Evolutionary conservation across 2,113 vertebrate species (phyloP).

Genomic region (Leptocoma aspasia): DNA sequence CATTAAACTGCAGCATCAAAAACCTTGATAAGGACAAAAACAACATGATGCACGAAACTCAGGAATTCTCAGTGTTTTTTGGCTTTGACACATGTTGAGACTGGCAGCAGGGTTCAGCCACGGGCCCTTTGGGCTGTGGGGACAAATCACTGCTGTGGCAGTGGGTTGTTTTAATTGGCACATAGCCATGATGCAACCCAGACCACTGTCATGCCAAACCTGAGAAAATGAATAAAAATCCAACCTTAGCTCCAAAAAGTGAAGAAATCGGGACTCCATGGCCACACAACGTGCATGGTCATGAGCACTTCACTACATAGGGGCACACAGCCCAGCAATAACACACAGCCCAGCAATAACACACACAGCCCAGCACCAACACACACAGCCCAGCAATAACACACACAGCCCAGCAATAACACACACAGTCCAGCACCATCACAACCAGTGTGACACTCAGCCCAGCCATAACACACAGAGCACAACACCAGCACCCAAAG

Average conservation of each 20-base stretch:
- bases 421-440: not conserved
- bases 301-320: not conserved
- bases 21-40: not conserved
- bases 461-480: not conserved
- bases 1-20: not conserved
- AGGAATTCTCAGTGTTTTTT: not conserved
- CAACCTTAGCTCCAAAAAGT: not conserved
- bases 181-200: not conserved
- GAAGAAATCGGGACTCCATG: rapidly evolving
- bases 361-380: not conserved
- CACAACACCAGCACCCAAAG: not conserved
- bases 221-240: not conserved
- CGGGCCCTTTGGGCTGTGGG: not conserved
- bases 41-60: not conserved
- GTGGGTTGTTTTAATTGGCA: not conserved
- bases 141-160: not conserved
- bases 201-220: not conserved
- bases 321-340: too few relatives aligned
- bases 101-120: not conserved
- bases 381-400: not conserved
- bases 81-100: not conserved
- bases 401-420: not conserved
- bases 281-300: not conserved
- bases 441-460: too few relatives aligned
- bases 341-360: not conserved